These are phyloP conservation scores for Mastacembelus armatus DNA, from an alignment of 2,797 vertebrate species.

Conservation along the genomic window DNA sequence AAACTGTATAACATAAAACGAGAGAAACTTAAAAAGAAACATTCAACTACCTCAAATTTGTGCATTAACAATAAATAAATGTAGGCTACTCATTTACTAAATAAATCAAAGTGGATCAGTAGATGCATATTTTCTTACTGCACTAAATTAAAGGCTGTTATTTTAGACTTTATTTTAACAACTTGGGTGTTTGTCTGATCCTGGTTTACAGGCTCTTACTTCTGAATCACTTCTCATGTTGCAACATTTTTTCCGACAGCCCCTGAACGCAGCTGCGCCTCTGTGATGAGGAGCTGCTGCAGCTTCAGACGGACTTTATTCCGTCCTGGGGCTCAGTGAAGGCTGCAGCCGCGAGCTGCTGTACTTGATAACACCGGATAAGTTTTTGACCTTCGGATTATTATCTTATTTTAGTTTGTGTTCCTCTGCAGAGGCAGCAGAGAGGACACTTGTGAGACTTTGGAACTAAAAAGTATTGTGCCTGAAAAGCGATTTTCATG, in stretches of 20 bases:
- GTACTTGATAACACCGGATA: background rate
- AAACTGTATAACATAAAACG: too few species aligned
- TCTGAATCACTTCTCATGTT: too few species aligned
- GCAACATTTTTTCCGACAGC: constrained; percentile 55
- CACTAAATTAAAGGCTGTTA: too few species aligned
- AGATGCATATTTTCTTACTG: too few species aligned
- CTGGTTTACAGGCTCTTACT: too few species aligned
- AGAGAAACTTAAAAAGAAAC: too few species aligned
- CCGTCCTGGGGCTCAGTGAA: constrained; percentile 44
- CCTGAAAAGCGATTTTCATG: background rate
- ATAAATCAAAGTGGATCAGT: too few species aligned
- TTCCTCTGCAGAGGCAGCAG: background rate
- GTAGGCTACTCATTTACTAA: too few species aligned
- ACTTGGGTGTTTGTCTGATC: too few species aligned
- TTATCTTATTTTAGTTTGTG: background rate
- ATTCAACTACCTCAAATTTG: too few species aligned
- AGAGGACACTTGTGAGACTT: constrained; percentile 19
- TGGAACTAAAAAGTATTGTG: background rate
- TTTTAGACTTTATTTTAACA: too few species aligned
- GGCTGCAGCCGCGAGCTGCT: constrained; percentile 25
- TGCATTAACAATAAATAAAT: too few species aligned
- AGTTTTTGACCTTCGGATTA: background rate
- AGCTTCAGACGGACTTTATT: constrained; percentile 68
- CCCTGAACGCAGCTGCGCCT: constrained; percentile 58
- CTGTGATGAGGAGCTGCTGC: constrained; percentile 56